phyloP scores from a whole-genome alignment of 2,888 invertebrate species.

The Scaptodrosophila latifasciaeformis region DNA sequence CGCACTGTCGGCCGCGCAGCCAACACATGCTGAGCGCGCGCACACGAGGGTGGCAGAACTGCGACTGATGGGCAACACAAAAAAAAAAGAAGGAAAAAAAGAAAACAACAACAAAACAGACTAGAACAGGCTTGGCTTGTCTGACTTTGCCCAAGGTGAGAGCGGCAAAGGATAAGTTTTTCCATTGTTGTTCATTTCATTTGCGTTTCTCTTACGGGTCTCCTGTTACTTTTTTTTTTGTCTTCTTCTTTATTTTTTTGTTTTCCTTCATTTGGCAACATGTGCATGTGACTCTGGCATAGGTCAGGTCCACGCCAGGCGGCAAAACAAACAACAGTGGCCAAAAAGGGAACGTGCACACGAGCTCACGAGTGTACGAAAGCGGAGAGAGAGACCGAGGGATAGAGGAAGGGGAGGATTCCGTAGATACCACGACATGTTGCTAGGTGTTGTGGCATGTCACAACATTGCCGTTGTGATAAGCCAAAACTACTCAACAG shows the following conservation, averaged over 20 bases:
- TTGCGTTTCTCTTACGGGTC: slow-evolving; percentile 12
- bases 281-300: slow-evolving; percentile 50
- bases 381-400: too few relatives aligned
- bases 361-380: too few relatives aligned
- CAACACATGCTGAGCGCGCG: slow-evolving; percentile 24
- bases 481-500: slow-evolving; percentile 1
- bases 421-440: too few relatives aligned
- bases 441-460: slow-evolving; percentile 47
- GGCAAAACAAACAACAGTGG: neutral
- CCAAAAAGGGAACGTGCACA: neutral
- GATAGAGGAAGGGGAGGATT: too few relatives aligned
- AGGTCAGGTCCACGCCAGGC: slow-evolving; percentile 48
- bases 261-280: slow-evolving; percentile 44
- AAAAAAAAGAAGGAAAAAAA: slow-evolving; percentile 20
- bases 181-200: slow-evolving; percentile 15
- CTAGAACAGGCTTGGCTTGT: slow-evolving; percentile 27
- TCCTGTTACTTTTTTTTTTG: slow-evolving; percentile 44
- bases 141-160: slow-evolving; percentile 33
- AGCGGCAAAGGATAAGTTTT: too few relatives aligned
- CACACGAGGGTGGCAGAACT: neutral
- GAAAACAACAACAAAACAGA: slow-evolving; percentile 42
- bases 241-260: slow-evolving; percentile 33
- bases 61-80: slow-evolving; percentile 1
- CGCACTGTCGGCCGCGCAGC: neutral
- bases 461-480: slow-evolving; percentile 47